Conservation (phyloP, 2,113 vertebrate genomes). For the Opisthocomus hoazin region DNA sequence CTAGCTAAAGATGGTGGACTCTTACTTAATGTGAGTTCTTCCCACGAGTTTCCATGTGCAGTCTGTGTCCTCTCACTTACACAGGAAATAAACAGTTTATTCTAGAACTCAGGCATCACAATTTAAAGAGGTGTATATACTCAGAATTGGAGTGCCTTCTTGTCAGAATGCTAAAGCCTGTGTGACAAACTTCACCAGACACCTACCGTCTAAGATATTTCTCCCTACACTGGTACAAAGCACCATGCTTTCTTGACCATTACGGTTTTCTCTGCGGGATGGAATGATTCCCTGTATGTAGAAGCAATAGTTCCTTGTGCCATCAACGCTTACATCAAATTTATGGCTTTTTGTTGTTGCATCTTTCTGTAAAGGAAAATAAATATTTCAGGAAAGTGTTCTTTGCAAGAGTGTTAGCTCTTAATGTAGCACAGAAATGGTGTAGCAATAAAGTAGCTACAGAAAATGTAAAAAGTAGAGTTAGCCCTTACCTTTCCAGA, state of each 20-base stretch:
- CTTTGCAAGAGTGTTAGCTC: background rate
- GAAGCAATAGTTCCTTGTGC: slow-evolving; percentile 84
- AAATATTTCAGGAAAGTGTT: background rate
- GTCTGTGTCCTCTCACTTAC: background rate
- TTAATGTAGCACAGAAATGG: background rate
- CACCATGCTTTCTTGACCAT: slow-evolving; percentile 70
- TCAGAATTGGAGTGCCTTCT: background rate
- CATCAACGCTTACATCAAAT: slow-evolving; percentile 76
- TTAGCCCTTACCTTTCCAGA: slow-evolving; percentile 81
- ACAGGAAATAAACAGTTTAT: background rate
- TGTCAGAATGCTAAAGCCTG: background rate
- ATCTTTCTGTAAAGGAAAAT: slow-evolving; percentile 74
- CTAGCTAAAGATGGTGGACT: background rate
- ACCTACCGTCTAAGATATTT: slow-evolving; percentile 43
- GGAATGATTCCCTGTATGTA: slow-evolving; percentile 73
- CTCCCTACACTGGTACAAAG: slow-evolving; percentile 62
- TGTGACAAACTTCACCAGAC: background rate
- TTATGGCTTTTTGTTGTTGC: slow-evolving; percentile 30
- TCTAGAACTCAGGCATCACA: background rate
- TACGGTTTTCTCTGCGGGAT: slow-evolving; percentile 68
- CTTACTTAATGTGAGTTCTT: background rate
- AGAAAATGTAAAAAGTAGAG: background rate
- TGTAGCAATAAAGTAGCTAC: background rate
- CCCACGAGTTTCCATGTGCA: background rate
- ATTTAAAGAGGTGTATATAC: background rate